A percentile compares a stretch with the other conserved stretches of the same genome.
phyloP scores from a whole-genome alignment of 2,888 invertebrate genomes.

The Hyles lineata region DNA sequence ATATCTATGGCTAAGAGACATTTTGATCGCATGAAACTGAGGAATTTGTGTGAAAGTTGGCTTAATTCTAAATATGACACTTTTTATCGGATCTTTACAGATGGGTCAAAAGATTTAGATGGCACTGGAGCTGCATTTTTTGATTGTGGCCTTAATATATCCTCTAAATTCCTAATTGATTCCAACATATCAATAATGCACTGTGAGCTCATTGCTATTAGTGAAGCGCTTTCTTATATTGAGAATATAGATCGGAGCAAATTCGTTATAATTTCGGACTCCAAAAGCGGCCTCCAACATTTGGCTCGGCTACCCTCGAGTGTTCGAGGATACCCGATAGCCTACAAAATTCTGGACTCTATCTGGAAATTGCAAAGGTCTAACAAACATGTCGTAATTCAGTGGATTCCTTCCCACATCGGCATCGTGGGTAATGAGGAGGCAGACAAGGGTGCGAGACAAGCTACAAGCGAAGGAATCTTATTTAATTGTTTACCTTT shows the following conservation, averaged over 20 bases:
- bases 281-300: not conserved
- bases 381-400: not conserved
- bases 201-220: not conserved
- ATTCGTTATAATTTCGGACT: not conserved
- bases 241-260: not conserved
- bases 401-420: not conserved
- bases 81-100: no score
- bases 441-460: not conserved
- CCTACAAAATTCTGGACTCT: not conserved
- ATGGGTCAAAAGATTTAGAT: no score
- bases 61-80: no score
- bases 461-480: not conserved
- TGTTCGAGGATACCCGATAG: not conserved
- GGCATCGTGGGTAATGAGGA: not conserved
- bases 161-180: not conserved
- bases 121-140: no score
- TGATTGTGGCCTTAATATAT: not conserved
- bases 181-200: not conserved
- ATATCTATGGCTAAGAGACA: no score
- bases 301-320: not conserved
- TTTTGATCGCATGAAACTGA: no score
- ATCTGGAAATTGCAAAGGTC: not conserved
- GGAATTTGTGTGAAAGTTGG: no score
- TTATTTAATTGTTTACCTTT: not conserved
- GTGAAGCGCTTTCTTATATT: not conserved